phyloP scores from a whole-genome alignment of 1,140 invertebrate genomes.

The Neotoxoptera formosana region DNA sequence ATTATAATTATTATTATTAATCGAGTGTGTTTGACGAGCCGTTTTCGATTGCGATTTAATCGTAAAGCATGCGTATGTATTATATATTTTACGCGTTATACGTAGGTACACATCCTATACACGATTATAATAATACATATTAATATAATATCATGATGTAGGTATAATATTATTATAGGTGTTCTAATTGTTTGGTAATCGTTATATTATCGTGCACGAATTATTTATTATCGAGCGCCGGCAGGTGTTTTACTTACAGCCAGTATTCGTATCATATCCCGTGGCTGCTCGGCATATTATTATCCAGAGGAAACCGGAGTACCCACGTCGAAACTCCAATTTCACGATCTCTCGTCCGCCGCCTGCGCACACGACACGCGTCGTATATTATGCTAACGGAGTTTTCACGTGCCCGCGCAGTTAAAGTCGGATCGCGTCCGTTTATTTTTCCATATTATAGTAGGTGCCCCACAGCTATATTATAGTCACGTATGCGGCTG shows the following conservation, averaged over 20 bases:
- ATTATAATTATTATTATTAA: not conserved
- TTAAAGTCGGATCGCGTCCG: not conserved
- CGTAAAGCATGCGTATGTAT: not conserved
- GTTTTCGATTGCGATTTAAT: constrained; percentile 15
- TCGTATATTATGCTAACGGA: not conserved
- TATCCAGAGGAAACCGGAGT: not conserved
- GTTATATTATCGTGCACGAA: not conserved
- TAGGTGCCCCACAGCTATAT: not conserved
- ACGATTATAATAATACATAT: not conserved
- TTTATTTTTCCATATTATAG: not conserved
- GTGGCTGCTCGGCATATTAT: too few relatives aligned
- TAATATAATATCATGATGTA: not conserved
- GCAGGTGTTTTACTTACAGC: not conserved
- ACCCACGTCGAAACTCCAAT: not conserved
- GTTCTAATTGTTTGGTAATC: not conserved
- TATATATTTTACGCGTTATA: not conserved
- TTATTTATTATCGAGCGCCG: not conserved
- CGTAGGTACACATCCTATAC: not conserved
- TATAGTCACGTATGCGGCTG: not conserved
- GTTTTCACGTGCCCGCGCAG: not conserved
- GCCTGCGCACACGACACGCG: not conserved
- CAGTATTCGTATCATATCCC: not conserved
- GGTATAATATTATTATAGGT: not conserved
- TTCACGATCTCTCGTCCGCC: not conserved
- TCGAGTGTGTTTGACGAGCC: constrained; percentile 14